A percentile compares a stretch with the other conserved stretches of the same genome.
Evolutionary conservation across 2,113 vertebrate genomes (phyloP).

Genomic region (Syngnathus scovelli): DNA sequence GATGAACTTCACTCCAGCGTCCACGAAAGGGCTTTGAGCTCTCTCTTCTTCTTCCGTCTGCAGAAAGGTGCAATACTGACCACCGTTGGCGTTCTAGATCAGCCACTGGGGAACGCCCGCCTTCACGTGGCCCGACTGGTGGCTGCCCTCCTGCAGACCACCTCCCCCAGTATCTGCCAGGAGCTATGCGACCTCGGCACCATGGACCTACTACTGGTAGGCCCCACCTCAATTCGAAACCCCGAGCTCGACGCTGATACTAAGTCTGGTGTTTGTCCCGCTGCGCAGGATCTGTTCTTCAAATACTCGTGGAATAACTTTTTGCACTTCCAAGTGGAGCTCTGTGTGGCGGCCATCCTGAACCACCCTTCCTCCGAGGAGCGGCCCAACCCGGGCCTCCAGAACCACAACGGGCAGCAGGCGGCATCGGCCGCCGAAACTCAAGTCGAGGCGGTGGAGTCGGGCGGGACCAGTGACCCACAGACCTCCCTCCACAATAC

Average conservation of each 20-base stretch:
- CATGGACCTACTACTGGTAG: conserved; percentile 88
- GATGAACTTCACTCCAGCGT: neutral
- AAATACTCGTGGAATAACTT: conserved; percentile 99
- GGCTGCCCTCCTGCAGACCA: conserved; percentile 87
- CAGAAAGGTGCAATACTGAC: conserved; percentile 91
- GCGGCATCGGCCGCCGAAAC: conserved; percentile 19
- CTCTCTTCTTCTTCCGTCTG: neutral
- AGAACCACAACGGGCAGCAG: conserved; percentile 58
- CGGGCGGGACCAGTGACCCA: conserved; percentile 35
- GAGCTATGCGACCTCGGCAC: conserved; percentile 89
- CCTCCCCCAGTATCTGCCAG: conserved; percentile 81
- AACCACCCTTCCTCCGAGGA: conserved; percentile 77
- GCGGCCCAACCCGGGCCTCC: conserved; percentile 43
- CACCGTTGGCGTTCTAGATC: conserved; percentile 88
- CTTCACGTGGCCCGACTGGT: conserved; percentile 87
- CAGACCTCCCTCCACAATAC: conserved; percentile 60
- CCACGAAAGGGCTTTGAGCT: neutral
- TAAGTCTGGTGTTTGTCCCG: neutral
- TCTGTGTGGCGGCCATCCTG: conserved; percentile 87
- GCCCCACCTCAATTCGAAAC: conserved; percentile 10
- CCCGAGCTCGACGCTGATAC: neutral
- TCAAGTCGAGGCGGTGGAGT: conserved; percentile 58
- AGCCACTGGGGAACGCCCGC: conserved; percentile 89
- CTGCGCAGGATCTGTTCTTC: conserved; percentile 90
- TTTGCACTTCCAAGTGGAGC: conserved; percentile 96